phyloP scores from a whole-genome alignment of 1,140 invertebrate species.

The Drosophila hydei region DNA sequence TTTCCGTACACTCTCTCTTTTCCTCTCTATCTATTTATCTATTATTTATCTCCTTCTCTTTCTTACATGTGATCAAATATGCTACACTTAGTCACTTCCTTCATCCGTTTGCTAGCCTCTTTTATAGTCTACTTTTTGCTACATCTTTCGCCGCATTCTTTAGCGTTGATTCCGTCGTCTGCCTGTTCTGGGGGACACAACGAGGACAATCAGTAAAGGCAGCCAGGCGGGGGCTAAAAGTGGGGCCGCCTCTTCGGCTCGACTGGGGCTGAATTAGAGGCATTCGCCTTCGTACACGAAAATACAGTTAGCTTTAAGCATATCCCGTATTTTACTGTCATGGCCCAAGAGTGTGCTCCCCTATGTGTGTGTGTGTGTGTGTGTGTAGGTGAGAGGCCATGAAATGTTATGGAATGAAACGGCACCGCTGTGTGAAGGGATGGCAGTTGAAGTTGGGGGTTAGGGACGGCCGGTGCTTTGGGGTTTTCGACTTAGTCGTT shows the following conservation, averaged over 20 bases:
- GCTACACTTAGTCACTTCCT: too few species aligned
- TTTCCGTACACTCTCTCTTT: constrained; percentile 3
- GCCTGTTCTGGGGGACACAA: constrained; percentile 8
- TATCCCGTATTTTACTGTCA: constrained; percentile 80
- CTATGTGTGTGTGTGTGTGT: constrained; percentile 21
- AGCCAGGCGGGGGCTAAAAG: constrained; percentile 28
- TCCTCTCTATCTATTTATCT: not conserved
- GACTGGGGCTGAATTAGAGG: constrained; percentile 59
- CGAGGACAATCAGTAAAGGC: constrained; percentile 39
- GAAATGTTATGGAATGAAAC: constrained; percentile 23
- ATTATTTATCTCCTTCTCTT: not conserved
- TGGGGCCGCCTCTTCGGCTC: not conserved
- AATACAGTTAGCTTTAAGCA: constrained; percentile 82
- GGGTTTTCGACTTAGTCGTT: constrained; percentile 79
- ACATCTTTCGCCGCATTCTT: constrained; percentile 21
- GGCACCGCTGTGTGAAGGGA: not conserved
- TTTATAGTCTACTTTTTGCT: not conserved
- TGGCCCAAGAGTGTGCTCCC: constrained; percentile 37
- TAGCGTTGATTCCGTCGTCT: constrained; percentile 3
- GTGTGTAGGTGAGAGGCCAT: constrained; percentile 32
- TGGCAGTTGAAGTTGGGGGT: constrained; percentile 1
- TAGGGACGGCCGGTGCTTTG: constrained; percentile 61
- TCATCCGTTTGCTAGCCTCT: not conserved
- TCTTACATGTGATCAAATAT: constrained; percentile 7
- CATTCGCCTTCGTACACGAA: constrained; percentile 70